A percentile compares a stretch with the other conserved stretches of the same genome.
These are phyloP conservation scores for Adelphocoris suturalis DNA, from an alignment of 2,888 invertebrate genomes.

Conservation along the genomic window DNA sequence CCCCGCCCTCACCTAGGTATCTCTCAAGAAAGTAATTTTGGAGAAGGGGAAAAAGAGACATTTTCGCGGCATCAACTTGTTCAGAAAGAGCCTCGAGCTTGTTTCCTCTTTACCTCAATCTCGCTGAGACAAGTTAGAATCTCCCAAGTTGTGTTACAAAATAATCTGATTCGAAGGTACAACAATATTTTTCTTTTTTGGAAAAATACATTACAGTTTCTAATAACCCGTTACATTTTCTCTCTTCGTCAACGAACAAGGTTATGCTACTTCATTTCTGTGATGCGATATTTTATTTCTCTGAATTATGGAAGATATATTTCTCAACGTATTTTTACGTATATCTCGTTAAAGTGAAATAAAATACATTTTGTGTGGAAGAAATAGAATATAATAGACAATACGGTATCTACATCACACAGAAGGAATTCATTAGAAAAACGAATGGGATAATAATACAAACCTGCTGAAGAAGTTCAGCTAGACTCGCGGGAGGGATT, in stretches of 20 bases:
- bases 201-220: background rate
- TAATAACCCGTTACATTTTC: background rate
- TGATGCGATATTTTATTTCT: background rate
- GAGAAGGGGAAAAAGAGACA: conserved; percentile 3
- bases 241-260: background rate
- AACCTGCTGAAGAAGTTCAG: too few relatives aligned
- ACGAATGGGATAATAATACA: too few relatives aligned
- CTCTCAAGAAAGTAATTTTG: conserved; percentile 59
- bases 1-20: background rate
- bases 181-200: background rate
- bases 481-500: too few relatives aligned
- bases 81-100: conserved; percentile 46
- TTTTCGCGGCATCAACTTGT: conserved; percentile 56
- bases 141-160: conserved; percentile 44
- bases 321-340: background rate
- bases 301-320: background rate
- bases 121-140: conserved; percentile 41
- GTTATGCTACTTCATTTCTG: background rate
- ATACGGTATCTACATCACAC: too few relatives aligned
- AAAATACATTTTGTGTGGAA: too few relatives aligned
- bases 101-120: conserved; percentile 30
- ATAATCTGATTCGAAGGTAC: conserved; percentile 18
- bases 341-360: background rate
- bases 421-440: too few relatives aligned
- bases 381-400: too few relatives aligned